Evolutionary conservation across 2,113 vertebrate species (phyloP).

Genomic region (Ginglymostoma cirratum): DNA sequence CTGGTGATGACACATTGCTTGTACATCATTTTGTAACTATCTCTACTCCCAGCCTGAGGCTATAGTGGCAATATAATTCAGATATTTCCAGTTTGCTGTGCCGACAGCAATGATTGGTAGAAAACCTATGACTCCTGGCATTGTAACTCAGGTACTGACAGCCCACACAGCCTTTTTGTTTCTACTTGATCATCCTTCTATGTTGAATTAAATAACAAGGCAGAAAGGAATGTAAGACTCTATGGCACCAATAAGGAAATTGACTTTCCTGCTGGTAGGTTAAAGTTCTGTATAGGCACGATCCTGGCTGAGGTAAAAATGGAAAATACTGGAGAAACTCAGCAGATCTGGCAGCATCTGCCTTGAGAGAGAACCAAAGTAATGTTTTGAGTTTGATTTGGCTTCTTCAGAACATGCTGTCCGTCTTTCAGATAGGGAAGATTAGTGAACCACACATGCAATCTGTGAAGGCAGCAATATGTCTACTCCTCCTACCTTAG

Average conservation of each 20-base stretch:
- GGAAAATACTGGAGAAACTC: no score
- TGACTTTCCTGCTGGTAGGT: neutral
- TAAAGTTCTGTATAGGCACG: neutral
- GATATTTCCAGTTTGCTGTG: neutral
- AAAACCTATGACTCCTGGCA: neutral
- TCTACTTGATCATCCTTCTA: neutral
- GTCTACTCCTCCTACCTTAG: neutral
- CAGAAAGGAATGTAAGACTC: neutral
- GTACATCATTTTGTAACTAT: neutral
- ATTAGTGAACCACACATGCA: neutral
- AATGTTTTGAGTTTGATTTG: no score
- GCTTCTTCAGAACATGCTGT: neutral
- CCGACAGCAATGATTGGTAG: neutral
- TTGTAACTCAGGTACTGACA: neutral
- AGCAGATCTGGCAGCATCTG: no score
- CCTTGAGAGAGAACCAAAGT: no score
- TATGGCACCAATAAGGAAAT: neutral
- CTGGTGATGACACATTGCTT: neutral
- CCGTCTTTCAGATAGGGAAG: neutral
- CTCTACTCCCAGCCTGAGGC: neutral
- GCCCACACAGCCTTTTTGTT: neutral
- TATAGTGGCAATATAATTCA: neutral
- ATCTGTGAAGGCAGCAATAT: neutral
- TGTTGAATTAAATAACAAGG: neutral
- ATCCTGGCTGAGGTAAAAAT: neutral